Conservation (phyloP, 92 coral and sea anemone species). For the Porites divaricata region DNA sequence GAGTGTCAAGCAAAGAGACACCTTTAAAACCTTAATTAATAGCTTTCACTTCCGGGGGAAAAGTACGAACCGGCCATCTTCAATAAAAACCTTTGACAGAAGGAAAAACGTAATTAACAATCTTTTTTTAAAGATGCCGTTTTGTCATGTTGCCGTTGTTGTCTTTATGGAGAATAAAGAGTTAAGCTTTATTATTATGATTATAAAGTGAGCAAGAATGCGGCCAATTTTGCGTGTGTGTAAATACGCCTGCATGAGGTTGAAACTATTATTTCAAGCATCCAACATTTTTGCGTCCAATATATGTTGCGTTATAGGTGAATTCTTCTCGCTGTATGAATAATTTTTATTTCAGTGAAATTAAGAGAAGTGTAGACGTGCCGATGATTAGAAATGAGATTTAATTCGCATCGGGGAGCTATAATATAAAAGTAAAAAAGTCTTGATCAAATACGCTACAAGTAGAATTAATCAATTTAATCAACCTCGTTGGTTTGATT, state of each 20-base stretch:
- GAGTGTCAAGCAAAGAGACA: conserved; percentile 19
- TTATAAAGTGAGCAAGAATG: conserved; percentile 42
- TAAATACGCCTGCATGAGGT: conserved; percentile 28
- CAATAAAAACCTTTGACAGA: conserved; percentile 16
- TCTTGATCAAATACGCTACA: conserved; percentile 2
- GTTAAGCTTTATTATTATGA: conserved; percentile 36
- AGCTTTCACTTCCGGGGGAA: conserved; percentile 21
- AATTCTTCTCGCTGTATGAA: neutral
- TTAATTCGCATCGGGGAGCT: neutral
- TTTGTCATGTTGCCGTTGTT: conserved; percentile 24
- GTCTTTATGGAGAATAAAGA: conserved; percentile 33
- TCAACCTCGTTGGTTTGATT: neutral
- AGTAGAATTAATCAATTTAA: neutral
- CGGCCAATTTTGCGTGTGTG: conserved; percentile 20
- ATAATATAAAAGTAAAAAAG: neutral
- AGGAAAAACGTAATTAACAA: conserved; percentile 50
- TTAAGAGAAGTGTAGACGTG: neutral
- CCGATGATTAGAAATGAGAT: neutral
- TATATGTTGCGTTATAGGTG: neutral
- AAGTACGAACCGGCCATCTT: neutral
- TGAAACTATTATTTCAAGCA: conserved; percentile 1
- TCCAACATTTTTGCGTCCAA: conserved; percentile 18
- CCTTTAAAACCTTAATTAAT: conserved; percentile 23
- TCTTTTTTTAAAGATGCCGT: conserved; percentile 20
- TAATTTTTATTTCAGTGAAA: neutral